Evolutionary conservation across 2,888 invertebrate genomes (phyloP), one percentile per base, ranked within the genome.

Genomic region (Megastigmus dorsalis): DNA sequence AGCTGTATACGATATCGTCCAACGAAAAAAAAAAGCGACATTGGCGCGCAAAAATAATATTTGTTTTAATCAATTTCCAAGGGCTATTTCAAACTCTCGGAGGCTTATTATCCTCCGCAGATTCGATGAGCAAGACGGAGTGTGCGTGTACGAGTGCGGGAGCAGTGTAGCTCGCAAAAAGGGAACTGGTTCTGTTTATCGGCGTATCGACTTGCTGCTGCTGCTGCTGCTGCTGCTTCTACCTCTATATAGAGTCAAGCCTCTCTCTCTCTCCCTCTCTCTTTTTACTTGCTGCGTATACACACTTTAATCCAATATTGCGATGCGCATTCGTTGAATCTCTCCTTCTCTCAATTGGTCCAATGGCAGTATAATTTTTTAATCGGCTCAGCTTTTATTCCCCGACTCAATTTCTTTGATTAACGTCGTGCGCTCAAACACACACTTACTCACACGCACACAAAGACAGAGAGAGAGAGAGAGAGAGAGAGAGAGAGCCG

Each of bases 371-470:
- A 65, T 69, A 52, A 67, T 75, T 75, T 68, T 75, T 71, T 71
- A 75, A 72, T 72, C 75, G 68, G 67, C 36, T 67, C 55, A 33
- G 50, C 59, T 23, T 59, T 48, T 59, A 60, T 54, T 70, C 54
- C 50, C 71, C 54, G 41, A 41, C 26, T 68, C 75, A 55, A 75
- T 75, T 72, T 75, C 75, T 68, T 65, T 75, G 75, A 75, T 75
- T 67, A 72, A 72, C 75, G 38, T 63, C 62, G 60, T 9, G 30
- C 23, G 23, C 20, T 48, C 41, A 15, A 30, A 10, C 54, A 36
- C 28, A 30, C 33, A n/a, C 26, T 6, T 30, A n/a, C n/a, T 26
- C 4, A n/a, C 33, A 20, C 30, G 20, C 28, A 48, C 38, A 33
- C 28, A 20, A 5, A 18, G 23, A n/a, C n/a, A n/a, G n/a, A n/a